phyloP scores from a whole-genome alignment of 2,888 invertebrate genomes.

The Acholoe squamosa region DNA sequence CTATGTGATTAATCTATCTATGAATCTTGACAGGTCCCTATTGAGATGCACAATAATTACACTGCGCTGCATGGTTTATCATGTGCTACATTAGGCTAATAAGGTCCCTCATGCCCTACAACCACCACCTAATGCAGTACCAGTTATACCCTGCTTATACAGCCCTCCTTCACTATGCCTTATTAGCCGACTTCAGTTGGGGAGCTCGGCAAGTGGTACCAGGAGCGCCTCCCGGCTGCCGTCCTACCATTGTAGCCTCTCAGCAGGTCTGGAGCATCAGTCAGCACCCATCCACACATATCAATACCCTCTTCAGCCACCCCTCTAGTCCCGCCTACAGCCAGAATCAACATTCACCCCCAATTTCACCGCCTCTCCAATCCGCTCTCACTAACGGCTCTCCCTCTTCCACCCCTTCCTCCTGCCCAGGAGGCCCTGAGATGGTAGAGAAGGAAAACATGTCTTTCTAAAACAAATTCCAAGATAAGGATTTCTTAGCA shows the following conservation, averaged over 20 bases:
- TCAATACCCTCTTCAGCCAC: conserved; percentile 6
- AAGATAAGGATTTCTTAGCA: conserved; percentile 10
- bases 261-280: conserved; percentile 41
- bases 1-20: too few species aligned
- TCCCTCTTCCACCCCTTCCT: neutral
- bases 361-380: neutral
- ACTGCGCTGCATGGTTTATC: too few species aligned
- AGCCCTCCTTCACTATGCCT: neutral
- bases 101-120: too few species aligned
- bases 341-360: conserved; percentile 26
- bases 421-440: neutral
- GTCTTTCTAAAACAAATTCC: neutral
- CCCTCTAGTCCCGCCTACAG: neutral
- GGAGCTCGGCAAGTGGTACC: neutral
- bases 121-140: too few species aligned
- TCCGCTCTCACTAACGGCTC: conserved; percentile 14
- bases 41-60: too few species aligned
- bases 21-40: too few species aligned
- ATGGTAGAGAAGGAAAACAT: neutral
- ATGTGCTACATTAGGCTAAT: too few species aligned
- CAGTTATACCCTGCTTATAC: too few species aligned
- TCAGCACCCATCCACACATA: conserved; percentile 22
- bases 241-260: neutral
- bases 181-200: neutral
- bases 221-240: neutral